phyloP scores from a whole-genome alignment of 2,113 vertebrate genomes.

The Anhinga anhinga region DNA sequence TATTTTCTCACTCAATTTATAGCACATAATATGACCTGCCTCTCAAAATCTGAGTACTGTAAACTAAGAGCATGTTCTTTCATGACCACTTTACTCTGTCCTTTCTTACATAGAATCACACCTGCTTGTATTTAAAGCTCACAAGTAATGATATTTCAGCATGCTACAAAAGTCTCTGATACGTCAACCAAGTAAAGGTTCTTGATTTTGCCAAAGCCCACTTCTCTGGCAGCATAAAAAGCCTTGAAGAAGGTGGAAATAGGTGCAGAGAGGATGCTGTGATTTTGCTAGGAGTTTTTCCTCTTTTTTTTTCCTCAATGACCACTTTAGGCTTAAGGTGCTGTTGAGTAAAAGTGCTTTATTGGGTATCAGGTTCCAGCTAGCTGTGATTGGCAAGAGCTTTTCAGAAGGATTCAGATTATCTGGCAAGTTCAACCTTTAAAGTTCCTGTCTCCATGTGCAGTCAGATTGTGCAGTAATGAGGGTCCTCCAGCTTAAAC shows the following conservation, averaged over 20 bases:
- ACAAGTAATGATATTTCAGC: not conserved
- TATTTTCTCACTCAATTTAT: not conserved
- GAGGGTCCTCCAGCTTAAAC: not conserved
- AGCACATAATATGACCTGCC: not conserved
- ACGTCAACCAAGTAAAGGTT: not conserved
- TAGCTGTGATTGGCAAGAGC: not conserved
- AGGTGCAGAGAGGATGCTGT: not conserved
- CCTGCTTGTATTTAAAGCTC: not conserved
- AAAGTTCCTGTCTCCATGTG: not conserved
- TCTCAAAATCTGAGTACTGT: not conserved
- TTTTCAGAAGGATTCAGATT: not conserved
- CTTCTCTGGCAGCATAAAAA: not conserved
- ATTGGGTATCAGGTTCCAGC: not conserved
- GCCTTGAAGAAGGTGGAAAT: not conserved
- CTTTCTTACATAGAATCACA: not conserved
- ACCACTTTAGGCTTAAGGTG: not conserved
- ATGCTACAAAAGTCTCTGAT: too few relatives aligned
- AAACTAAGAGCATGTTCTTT: not conserved
- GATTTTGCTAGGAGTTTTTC: not conserved
- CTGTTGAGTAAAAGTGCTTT: not conserved
- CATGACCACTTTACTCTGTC: not conserved
- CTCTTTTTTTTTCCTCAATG: not conserved
- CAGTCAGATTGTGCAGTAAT: not conserved
- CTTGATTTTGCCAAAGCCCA: not conserved
- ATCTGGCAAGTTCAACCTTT: not conserved